Evolutionary conservation across 2,888 invertebrate genomes (phyloP).

Genomic region (Phorcus lineatus): DNA sequence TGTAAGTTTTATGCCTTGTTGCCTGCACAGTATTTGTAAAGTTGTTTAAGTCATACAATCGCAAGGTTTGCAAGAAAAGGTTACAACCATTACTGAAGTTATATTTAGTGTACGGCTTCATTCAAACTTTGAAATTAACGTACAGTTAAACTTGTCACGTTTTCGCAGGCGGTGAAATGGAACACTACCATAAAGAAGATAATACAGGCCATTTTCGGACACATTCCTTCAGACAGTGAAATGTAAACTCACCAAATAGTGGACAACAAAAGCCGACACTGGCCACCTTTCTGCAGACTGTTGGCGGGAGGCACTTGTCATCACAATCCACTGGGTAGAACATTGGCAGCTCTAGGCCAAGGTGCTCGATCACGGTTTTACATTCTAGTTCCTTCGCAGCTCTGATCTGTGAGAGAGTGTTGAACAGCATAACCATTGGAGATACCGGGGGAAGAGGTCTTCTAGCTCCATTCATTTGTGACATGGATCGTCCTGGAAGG

Average conservation of each 20-base stretch:
- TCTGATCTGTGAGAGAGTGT: not conserved
- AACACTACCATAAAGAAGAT: too few species aligned
- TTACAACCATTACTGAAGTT: too few species aligned
- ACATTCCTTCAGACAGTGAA: too few species aligned
- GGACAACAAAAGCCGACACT: constrained; percentile 7
- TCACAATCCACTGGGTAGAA: constrained; percentile 6
- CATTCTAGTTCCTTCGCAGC: constrained; percentile 13
- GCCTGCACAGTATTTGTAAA: too few species aligned
- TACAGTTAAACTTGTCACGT: too few species aligned
- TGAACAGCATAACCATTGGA: not conserved
- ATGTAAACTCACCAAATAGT: not conserved
- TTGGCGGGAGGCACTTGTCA: not conserved
- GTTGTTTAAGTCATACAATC: too few species aligned
- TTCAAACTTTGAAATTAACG: too few species aligned
- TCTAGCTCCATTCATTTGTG: not conserved
- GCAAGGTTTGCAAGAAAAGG: too few species aligned
- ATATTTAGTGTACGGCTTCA: too few species aligned
- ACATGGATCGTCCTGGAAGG: not conserved
- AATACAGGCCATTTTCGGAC: too few species aligned
- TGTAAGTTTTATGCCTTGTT: too few species aligned
- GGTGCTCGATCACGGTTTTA: not conserved
- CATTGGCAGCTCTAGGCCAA: not conserved
- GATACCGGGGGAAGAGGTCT: not conserved
- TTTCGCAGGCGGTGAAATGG: too few species aligned
- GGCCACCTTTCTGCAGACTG: not conserved